A percentile compares a stretch with the other conserved stretches of the same genome.
Evolutionary conservation across 2,113 vertebrate species (phyloP).

Genomic region (Corydoras sp.): DNA sequence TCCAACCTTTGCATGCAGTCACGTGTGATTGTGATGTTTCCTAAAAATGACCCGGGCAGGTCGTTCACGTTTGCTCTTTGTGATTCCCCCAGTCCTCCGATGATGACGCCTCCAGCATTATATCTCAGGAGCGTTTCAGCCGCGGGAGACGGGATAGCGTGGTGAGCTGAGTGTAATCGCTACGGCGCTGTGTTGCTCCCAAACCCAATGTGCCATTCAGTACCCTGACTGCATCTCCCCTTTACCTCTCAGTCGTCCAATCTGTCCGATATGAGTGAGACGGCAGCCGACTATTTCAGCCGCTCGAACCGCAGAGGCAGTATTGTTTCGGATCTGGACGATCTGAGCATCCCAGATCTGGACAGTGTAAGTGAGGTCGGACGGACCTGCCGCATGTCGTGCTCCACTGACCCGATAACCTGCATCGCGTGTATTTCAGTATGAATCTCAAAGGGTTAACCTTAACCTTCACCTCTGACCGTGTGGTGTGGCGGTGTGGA

Average conservation of each 20-base stretch:
- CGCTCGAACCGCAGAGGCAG: conserved; percentile 86
- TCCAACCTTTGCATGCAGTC: too few species aligned
- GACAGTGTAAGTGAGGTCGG: conserved; percentile 75
- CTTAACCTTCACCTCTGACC: too few species aligned
- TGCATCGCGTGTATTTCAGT: too few species aligned
- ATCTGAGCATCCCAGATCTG: conserved; percentile 75
- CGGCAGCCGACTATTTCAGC: conserved; percentile 92
- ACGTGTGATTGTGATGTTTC: too few species aligned
- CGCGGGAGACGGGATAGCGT: conserved; percentile 71
- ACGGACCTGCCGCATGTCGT: conserved; percentile 15
- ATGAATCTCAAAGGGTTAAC: too few species aligned
- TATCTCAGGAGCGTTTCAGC: conserved; percentile 67
- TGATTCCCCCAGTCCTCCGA: conserved; percentile 67
- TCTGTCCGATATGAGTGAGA: conserved; percentile 83
- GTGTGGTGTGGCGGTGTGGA: too few species aligned
- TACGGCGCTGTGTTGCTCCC: conserved; percentile 12
- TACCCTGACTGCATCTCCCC: conserved; percentile 2
- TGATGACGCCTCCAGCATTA: conserved; percentile 69
- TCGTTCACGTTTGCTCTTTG: background rate
- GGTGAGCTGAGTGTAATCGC: conserved; percentile 66
- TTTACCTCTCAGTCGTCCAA: conserved; percentile 67
- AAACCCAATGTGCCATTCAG: conserved; percentile 11
- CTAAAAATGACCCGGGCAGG: too few species aligned
- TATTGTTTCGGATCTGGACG: conserved; percentile 83
- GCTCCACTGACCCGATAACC: background rate